phyloP scores from a whole-genome alignment of 2,797 vertebrate species.

The Enteromius thamalakanensis region DNA sequence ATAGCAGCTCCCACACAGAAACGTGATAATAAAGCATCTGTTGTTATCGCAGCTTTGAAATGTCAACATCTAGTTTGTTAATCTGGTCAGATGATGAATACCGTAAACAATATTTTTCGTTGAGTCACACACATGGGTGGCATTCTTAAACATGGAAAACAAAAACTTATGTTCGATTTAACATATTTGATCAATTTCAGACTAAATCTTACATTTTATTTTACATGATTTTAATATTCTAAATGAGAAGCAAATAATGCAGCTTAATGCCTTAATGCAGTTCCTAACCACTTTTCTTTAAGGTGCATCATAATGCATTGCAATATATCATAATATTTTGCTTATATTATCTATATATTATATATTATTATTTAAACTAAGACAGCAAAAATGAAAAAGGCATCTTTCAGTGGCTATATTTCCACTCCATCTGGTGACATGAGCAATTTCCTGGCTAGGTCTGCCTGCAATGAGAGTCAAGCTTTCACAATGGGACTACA shows the following conservation, averaged over 20 bases:
- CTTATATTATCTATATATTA: too few relatives aligned
- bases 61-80: constrained; percentile 66
- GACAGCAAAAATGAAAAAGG: neutral
- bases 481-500: constrained; percentile 38
- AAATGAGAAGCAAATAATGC: neutral
- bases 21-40: constrained; percentile 62
- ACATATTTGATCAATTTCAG: neutral
- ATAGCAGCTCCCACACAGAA: constrained; percentile 55
- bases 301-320: neutral
- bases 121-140: constrained; percentile 1
- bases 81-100: constrained; percentile 21
- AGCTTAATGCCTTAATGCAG: too few relatives aligned
- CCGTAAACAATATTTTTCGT: neutral
- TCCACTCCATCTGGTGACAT: constrained; percentile 25
- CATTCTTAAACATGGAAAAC: neutral
- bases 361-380: neutral
- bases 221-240: neutral
- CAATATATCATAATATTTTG: neutral
- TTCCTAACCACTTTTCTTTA: neutral
- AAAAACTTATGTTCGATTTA: neutral
- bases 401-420: neutral
- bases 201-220: neutral
- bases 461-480: constrained; percentile 29
- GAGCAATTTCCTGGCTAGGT: constrained; percentile 35
- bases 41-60: constrained; percentile 67